Evolutionary conservation across 2,888 invertebrate genomes (phyloP).

Genomic region (Platerodrilus igneus): DNA sequence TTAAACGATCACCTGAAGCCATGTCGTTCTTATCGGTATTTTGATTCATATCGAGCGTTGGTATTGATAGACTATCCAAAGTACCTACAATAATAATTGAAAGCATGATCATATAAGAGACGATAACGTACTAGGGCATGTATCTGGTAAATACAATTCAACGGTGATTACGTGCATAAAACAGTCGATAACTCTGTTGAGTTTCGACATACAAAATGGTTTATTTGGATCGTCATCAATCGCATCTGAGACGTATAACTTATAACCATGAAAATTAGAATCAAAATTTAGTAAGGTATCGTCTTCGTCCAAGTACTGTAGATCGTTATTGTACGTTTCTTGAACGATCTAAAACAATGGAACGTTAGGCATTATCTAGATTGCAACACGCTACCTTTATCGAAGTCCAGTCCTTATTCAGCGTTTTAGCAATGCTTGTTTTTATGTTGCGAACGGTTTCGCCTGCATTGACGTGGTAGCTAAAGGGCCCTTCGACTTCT

Average conservation of each 20-base stretch:
- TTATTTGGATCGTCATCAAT: conserved; percentile 50
- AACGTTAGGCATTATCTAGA: no score
- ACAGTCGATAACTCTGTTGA: conserved; percentile 53
- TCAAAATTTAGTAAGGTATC: conserved; percentile 44
- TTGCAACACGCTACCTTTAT: conserved; percentile 19
- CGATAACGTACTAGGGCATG: conserved; percentile 51
- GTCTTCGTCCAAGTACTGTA: conserved; percentile 44
- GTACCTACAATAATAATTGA: conserved; percentile 40
- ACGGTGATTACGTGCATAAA: conserved; percentile 61
- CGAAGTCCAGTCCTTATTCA: conserved; percentile 43
- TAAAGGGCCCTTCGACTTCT: conserved; percentile 58
- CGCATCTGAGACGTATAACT: conserved; percentile 52
- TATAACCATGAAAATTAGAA: conserved; percentile 41
- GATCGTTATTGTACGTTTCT: conserved; percentile 46
- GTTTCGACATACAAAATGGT: conserved; percentile 48
- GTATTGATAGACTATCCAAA: conserved; percentile 51
- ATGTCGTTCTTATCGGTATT: conserved; percentile 32
- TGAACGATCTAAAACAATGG: conserved; percentile 45
- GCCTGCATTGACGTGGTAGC: conserved; percentile 55
- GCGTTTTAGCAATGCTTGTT: conserved; percentile 50
- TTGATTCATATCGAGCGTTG: conserved; percentile 46
- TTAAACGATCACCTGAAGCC: conserved; percentile 31
- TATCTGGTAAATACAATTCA: conserved; percentile 59
- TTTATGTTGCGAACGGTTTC: conserved; percentile 58
- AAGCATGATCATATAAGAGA: no score